Conservation (phyloP, 2,113 vertebrate genomes). For the Aptenodytes patagonicus region DNA sequence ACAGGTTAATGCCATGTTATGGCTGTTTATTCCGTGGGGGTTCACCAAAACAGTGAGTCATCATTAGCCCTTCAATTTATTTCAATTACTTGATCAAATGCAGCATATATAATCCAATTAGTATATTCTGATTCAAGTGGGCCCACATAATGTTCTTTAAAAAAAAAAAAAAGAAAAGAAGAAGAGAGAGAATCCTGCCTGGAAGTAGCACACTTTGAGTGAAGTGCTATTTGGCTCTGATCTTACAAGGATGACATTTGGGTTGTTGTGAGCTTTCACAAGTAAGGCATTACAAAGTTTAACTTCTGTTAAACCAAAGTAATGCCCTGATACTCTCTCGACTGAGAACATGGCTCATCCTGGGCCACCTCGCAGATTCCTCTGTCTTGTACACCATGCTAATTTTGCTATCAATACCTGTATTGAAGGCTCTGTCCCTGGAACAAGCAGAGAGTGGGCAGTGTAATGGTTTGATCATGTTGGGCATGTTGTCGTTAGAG, state of each 20-base stretch:
- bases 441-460: background rate
- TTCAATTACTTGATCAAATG: conserved; percentile 29
- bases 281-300: background rate
- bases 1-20: background rate
- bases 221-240: background rate
- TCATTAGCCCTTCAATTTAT: conserved; percentile 28
- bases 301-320: background rate
- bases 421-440: background rate
- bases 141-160: background rate
- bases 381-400: background rate
- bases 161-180: background rate
- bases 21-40: background rate
- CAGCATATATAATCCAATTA: conserved; percentile 52
- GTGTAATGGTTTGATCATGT: background rate
- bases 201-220: background rate
- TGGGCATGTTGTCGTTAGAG: background rate
- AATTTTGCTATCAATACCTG: background rate
- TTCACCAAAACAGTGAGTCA: conserved; percentile 1
- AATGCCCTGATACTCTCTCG: background rate
- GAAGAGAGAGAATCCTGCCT: background rate
- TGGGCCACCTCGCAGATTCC: background rate
- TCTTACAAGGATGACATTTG: background rate
- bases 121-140: background rate
- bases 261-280: background rate
- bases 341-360: background rate